Conservation (phyloP, 23 tunicate genomes). For the Ciona savignyi region DNA sequence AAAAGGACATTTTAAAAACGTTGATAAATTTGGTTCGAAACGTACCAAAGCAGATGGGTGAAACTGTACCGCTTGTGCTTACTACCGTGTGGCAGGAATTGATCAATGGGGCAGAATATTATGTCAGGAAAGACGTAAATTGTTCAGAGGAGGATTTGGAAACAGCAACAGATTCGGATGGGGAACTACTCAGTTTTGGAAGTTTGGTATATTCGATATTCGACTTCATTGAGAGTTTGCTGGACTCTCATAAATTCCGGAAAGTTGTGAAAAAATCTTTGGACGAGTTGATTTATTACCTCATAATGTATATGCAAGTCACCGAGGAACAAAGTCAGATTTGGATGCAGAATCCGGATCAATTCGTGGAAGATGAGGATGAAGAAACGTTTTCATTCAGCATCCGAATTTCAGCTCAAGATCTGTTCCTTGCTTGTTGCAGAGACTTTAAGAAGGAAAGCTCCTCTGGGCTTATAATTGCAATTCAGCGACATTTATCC, state of each 20-base stretch:
- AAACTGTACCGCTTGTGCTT: constrained; percentile 39
- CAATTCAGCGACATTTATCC: constrained; percentile 59
- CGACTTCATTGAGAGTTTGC: constrained; percentile 64
- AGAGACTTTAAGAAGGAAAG: constrained; percentile 53
- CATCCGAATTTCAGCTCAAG: constrained; percentile 82
- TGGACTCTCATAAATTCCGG: constrained; percentile 30
- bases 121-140: constrained; percentile 49
- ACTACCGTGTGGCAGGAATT: constrained; percentile 71
- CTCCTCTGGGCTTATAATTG: constrained; percentile 24
- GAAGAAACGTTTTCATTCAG: constrained; percentile 80
- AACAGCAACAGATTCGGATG: constrained; percentile 64
- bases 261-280: constrained; percentile 62
- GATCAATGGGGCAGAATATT: constrained; percentile 55
- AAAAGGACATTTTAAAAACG: constrained; percentile 65
- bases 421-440: constrained; percentile 73
- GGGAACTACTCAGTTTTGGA: constrained; percentile 73
- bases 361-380: constrained; percentile 94
- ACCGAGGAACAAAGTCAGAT: constrained; percentile 59
- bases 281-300: constrained; percentile 55
- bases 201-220: constrained; percentile 53
- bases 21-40: constrained; percentile 34
- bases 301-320: constrained; percentile 86
- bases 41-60: constrained; percentile 42
- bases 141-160: constrained; percentile 52
- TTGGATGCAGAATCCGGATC: constrained; percentile 92